Base-by-base conservation (phyloP, 2,888 invertebrate genomes). In the Iselma pallidipennis region DNA sequence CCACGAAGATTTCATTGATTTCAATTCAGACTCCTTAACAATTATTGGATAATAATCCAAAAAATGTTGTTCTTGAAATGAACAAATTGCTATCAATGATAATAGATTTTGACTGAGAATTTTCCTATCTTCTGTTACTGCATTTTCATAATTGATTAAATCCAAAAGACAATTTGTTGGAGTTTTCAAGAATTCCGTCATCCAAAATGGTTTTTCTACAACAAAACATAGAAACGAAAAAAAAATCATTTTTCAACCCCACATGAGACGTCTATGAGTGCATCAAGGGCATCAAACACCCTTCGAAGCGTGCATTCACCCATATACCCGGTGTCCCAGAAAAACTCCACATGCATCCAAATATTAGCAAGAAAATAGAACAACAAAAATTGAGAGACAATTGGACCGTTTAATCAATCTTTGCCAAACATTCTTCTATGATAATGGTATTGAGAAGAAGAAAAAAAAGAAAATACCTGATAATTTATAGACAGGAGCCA, bases 31-130 rank as follows among this genome's bases (percentile, higher is more conserved):
- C n/a, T 5, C 23, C n/a, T 45, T 21, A 45, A 23, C 19, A 9
- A 42, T 12, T 23, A 23, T 23, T 12, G 45, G 45, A 45, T 74
- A 70, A 67, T 70, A 74, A 65, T 79, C 76, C 49, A 74, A 55
- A 59, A 71, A 73, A 49, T 73, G 71, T 57, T 79, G 79, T 61
- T 81, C 80, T 55, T 75, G 71, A 42, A 71, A 67, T 23, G 76
- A 75, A 63, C 81, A 81, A 12, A 76, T 68, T 16, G 78, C 78
- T 10, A 82, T 76, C 19, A 83, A 71, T 31, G 72, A 68, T 14
- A 83, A 66, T 9, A 82, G 60, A 62, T 80, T 78, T 62, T 78
- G 74, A 49, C 78, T 78, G 12, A 82, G 59, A 29, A 62, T 49
- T 69, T 79, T 78, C 5, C 65, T 65, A 37, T 75, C 73, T 51